phyloP scores from a whole-genome alignment of 1,140 invertebrate genomes.

The Zaprionus davidi region DNA sequence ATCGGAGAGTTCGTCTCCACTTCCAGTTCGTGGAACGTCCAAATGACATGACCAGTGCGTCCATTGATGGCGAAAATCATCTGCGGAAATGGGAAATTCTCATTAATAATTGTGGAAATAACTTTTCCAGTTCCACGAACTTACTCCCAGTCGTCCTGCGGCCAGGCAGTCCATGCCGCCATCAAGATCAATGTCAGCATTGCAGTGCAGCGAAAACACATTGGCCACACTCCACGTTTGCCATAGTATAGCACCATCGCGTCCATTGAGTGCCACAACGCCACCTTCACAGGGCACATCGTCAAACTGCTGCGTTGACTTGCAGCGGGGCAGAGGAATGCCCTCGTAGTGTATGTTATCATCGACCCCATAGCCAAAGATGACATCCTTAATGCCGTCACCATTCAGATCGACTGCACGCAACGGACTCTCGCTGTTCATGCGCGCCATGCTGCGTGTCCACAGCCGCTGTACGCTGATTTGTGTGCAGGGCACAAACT shows the following conservation, averaged over 20 bases:
- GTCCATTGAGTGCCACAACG: slow-evolving; percentile 90
- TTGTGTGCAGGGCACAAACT: slow-evolving; percentile 88
- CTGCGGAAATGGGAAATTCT: slow-evolving; percentile 74
- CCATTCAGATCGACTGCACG: slow-evolving; percentile 90
- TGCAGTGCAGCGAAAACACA: slow-evolving; percentile 91
- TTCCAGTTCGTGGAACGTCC: slow-evolving; percentile 86
- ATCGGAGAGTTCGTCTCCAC: slow-evolving; percentile 81
- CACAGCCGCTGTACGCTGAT: slow-evolving; percentile 89
- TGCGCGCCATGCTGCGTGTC: slow-evolving; percentile 89
- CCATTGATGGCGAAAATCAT: slow-evolving; percentile 89
- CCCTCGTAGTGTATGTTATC: slow-evolving; percentile 82
- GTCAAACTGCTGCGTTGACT: slow-evolving; percentile 68
- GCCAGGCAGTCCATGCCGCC: slow-evolving; percentile 90
- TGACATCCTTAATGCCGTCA: slow-evolving; percentile 90
- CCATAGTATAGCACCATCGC: slow-evolving; percentile 90
- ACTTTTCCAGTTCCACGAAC: slow-evolving; percentile 4
- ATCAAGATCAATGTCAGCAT: slow-evolving; percentile 90
- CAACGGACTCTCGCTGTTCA: slow-evolving; percentile 91
- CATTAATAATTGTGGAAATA: not conserved
- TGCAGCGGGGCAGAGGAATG: slow-evolving; percentile 75
- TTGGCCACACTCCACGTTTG: slow-evolving; percentile 90
- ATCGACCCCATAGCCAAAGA: slow-evolving; percentile 91
- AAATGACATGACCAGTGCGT: slow-evolving; percentile 88
- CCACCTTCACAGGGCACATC: slow-evolving; percentile 90
- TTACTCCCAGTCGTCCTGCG: slow-evolving; percentile 90